Base-by-base conservation (phyloP, 2,113 vertebrate genomes). In the Platycercus adscitus region DNA sequence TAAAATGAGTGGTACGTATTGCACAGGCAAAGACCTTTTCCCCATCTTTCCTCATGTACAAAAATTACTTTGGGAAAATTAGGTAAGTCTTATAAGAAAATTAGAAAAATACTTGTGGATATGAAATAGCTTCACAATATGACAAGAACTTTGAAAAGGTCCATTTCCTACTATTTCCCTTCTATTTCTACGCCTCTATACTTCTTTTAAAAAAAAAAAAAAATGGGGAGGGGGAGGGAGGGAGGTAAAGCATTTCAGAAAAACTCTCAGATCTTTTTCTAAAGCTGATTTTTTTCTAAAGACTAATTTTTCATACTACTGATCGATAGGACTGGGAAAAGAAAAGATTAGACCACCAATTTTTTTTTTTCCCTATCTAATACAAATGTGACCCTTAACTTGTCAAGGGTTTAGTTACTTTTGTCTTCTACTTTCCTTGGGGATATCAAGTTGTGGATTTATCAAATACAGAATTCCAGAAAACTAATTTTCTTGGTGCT, bases 111-210 rank as follows among this genome's bases (percentile, higher is more conserved):
- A 93, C 92, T 82, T 76, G 65, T 87, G 86, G 68, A 26, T 86
- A 94, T 49, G 91, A 94, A 85, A 86, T 20, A 81, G 92, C 82
- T 96, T 97, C 89, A 83, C 70, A 96, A 89, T 60, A 56, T 94
- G 83, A 64, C 35, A 91, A 82, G 82, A 80, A 85, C 46, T 96
- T 89, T 91, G 72, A 81, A 97, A 98, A 97, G 87, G 93, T 97
- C 96, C 95, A 41, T 64, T 89, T 95, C 93, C 82, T 90, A 81
- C 46, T 90, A 66, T 72, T 95, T 95, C 80, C 91, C 64, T 91
- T 96, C 91, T 24, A 35, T 35, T 24, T 35, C 56, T 58, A 91
- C 86, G 90, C 83, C 95, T 39, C 46, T 68, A 79, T 78, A 17
- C 29, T 26, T n/a, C n/a, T n/a, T n/a, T n/a, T n/a, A n/a, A n/a